These are phyloP conservation scores for Eulemur rubriventer DNA, from an alignment of 2,797 vertebrate species.

Conservation along the genomic window DNA sequence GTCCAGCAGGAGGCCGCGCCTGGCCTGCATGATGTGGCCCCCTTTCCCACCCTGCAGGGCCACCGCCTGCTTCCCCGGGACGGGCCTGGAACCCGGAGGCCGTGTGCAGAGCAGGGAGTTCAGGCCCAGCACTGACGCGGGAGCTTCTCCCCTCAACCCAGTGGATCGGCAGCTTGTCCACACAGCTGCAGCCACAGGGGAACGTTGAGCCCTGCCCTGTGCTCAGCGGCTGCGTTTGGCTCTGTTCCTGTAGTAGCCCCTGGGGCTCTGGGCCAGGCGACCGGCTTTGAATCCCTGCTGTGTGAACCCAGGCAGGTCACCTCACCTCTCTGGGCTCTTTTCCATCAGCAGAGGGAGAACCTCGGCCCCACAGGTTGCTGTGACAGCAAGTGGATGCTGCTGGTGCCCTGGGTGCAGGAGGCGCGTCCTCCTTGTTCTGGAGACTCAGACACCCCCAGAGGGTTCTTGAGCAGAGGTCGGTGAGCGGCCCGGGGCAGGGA, in stretches of 20 bases:
- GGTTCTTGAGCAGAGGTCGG: background rate
- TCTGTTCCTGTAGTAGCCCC: background rate
- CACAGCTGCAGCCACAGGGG: background rate
- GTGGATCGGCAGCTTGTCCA: background rate
- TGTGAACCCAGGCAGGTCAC: background rate
- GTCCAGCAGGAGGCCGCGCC: background rate
- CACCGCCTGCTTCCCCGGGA: too few relatives aligned
- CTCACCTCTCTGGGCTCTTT: background rate
- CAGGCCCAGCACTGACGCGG: background rate
- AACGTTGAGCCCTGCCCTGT: fast-evolving
- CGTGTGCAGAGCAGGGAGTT: background rate
- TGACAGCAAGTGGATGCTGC: background rate
- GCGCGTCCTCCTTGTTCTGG: background rate
- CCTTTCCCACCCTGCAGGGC: background rate
- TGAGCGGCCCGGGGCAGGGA: background rate
- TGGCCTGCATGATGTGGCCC: background rate
- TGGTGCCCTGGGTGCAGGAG: background rate
- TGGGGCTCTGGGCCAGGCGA: background rate
- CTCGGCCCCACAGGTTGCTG: background rate
- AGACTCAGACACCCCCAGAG: background rate
- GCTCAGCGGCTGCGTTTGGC: background rate
- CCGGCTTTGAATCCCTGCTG: background rate
- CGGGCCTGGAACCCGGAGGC: background rate
- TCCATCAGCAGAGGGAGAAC: background rate
- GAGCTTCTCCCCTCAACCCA: fast-evolving